Evolutionary conservation across 2,888 invertebrate species (phyloP), one percentile per base, ranked within the genome.

Genomic region (Diaperis boleti): DNA sequence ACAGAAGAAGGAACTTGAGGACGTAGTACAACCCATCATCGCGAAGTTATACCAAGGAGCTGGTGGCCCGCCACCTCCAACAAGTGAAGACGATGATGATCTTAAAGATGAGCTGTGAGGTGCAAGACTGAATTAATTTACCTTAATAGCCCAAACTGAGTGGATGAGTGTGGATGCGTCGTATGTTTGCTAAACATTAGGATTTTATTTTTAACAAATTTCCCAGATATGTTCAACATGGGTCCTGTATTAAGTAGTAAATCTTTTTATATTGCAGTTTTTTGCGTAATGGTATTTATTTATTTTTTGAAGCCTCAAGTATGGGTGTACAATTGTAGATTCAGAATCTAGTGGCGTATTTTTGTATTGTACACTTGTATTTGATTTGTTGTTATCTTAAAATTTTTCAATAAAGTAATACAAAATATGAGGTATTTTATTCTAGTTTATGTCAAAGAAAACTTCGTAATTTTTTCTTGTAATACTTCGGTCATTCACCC

Each of bases 21-120:
- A 94, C 72, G 88, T 97, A 29, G 96, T 97, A 0, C 96, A 98
- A 80, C 99, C 99, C 5, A 98, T 99, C 79, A 94, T 98, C 78
- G 91, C 95, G 55, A 98, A 99, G 84, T 83, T 99, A 70, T 98
- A 99, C 83, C 94, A 95, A 78, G 92, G 92, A 17, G 86, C 91
- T 66, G 94, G 92, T 13, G 92, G 91, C 15, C 87, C 87, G 8
- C 92, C 92, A 11, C 92, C 93, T 13, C 88, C 89, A 26, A 81
- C 87, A 13, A 88, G 86, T 29, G 88, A 87, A 37, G 88, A 87
- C 0, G 89, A 89, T 0, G 91, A 89, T 0, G 89, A 92, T 76
- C 88, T 92, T 79, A 94, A 92, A 81, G 94, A 94, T 81, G 94
- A 94, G 84, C 88, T 94, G 85, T 94, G 84, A 84, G 69, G 71